Base-by-base conservation (phyloP, 2,113 vertebrate species). In the Oncorhynchus tshawytscha region DNA sequence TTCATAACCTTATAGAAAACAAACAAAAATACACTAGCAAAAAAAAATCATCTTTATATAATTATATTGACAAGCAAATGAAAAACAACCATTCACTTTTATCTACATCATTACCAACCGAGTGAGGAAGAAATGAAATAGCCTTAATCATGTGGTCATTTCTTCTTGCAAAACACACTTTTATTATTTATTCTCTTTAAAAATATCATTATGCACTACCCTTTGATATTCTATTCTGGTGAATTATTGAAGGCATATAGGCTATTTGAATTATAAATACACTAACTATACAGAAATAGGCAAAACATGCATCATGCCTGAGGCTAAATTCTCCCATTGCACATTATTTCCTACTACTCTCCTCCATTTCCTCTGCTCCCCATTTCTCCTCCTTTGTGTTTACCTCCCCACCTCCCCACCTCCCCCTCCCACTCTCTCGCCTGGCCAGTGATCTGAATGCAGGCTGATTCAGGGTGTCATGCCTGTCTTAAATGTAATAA, bases 241-340 rank as follows among this genome's bases (percentile, higher is more conserved):
- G 69, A 92, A 92, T 91, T 90, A 91, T 92, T 90, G 77, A 91
- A 88, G 72, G 77, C 81, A 83, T 81, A 79, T 66, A 54, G 16
- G 39, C 39, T 45, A 91, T 91, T 87, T 91, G 84, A 91, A 92
- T 91, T 88, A 90, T 87, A 88, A 92, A 89, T 88, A 87, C 86
- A 86, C 80, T 84, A 87, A 88, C 82, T 84, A 85, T 83, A 85
- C 82, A 85, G 82, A 91, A 85, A 85, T 81, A 77, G 85, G 84
- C 82, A 78, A 84, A 91, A 85, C 87, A 83, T 85, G 73, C 84
- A 71, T 76, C 78, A 78, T 84, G 88, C 86, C 89, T 60, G 59
- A 87, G 90, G 90, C 88, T 81, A 80, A 81, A 78, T 80, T 85
- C 77, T 82, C 70, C 74, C 77, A 82, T 82, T 66, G 82, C 85